Base-by-base conservation (phyloP, 2,888 invertebrate genomes). In the Axea sp. region DNA sequence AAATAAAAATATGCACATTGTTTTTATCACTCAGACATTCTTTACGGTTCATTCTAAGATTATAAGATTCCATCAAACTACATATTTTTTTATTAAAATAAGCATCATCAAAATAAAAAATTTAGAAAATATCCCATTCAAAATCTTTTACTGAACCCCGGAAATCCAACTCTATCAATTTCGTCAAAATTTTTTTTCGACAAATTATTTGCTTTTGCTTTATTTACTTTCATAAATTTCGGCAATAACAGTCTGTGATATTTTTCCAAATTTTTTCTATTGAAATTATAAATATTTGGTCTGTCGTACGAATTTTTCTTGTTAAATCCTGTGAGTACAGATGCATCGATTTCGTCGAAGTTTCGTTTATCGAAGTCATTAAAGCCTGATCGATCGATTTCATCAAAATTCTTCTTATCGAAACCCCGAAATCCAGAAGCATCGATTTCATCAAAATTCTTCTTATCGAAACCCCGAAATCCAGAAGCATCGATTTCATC, bases 321-420 rank as follows among this genome's bases (percentile, higher is more conserved):
- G 3, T 51, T 12, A 76, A 89, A 90, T 28, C 86, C 86, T 67
- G 84, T 85, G 80, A 89, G 89, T 4, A 88, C 88, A 22, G 82
- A 82, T 37, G 88, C 83, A 76, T 90, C 89, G 59, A 89, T 89
- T 75, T 89, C 89, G 77, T 89, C 89, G 43, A 89, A 88, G 86
- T 91, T 90, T 35, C 86, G 82, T 80, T 90, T 91, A 77, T 90
- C 89, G 85, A 90, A 89, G 75, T 89, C 90, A 81, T 90, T 90
- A 88, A 91, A 92, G 4, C 91, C 90, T 1, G 90, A 89, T 8
- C 90, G 89, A 84, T 92, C 92, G 80, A 92, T 92, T 83, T 92
- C 92, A 80, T 92, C 92, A 80, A 92, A 91, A 85, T 92, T 92
- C 78, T 90, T 90, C 82, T 89, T 89, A 45, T 39, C 55, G 39